These are phyloP conservation scores for Xanthorhoe spadicearia DNA, from an alignment of 2,888 invertebrate genomes.

Conservation along the genomic window DNA sequence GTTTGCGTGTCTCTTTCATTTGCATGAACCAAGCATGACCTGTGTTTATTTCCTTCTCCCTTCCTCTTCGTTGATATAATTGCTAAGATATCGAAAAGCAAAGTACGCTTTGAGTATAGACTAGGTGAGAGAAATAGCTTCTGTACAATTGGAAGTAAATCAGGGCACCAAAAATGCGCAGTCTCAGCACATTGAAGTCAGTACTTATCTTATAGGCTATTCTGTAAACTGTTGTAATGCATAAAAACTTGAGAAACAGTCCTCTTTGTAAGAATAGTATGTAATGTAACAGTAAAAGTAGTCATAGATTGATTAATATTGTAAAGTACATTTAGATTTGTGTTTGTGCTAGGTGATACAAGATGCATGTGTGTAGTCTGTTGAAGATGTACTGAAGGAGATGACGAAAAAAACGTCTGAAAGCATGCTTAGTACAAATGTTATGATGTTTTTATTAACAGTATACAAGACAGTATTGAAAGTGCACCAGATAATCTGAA, in stretches of 20 bases:
- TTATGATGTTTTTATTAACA: constrained; percentile 27
- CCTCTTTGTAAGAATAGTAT: constrained; percentile 55
- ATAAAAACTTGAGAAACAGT: constrained; percentile 58
- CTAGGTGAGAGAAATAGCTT: constrained; percentile 32
- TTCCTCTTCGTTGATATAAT: constrained; percentile 62
- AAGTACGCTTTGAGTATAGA: constrained; percentile 54
- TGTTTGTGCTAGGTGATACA: constrained; percentile 70
- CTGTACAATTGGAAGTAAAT: constrained; percentile 22
- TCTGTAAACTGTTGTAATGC: constrained; percentile 49
- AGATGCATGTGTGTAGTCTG: constrained; percentile 73
- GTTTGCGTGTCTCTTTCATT: constrained; percentile 83
- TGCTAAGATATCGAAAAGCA: constrained; percentile 60
- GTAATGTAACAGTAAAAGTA: constrained; percentile 54
- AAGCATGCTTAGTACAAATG: constrained; percentile 51
- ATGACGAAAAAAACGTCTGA: constrained; percentile 50
- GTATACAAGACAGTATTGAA: background rate
- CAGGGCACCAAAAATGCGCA: constrained; percentile 16
- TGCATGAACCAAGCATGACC: constrained; percentile 82
- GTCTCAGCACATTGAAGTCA: constrained; percentile 26
- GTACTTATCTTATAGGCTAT: constrained; percentile 28
- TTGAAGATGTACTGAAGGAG: constrained; percentile 42
- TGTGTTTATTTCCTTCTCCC: constrained; percentile 70
- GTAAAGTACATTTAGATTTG: constrained; percentile 60
- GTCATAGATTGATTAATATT: constrained; percentile 60
- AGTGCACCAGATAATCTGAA: background rate